phyloP scores from a whole-genome alignment of 2,113 vertebrate genomes.

The Amazona guildingii region DNA sequence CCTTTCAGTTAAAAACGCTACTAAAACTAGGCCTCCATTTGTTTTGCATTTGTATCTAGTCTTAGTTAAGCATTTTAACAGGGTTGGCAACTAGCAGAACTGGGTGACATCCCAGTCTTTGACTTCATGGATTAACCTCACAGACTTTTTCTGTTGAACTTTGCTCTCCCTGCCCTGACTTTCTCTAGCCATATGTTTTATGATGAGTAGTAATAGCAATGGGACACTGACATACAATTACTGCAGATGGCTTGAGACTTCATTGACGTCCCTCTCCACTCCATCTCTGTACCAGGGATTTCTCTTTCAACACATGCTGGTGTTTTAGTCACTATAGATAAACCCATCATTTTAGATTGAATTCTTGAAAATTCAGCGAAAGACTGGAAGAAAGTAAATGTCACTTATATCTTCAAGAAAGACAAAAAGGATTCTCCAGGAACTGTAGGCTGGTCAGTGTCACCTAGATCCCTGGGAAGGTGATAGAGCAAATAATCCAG shows the following conservation, averaged over 20 bases:
- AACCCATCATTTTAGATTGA: not conserved
- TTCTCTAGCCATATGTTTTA: slow-evolving; percentile 24
- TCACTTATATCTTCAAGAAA: not conserved
- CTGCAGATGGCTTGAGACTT: slow-evolving; percentile 19
- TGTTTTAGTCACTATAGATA: not conserved
- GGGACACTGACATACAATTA: not conserved
- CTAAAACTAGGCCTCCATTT: not conserved
- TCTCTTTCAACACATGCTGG: not conserved
- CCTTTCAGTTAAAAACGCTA: not conserved
- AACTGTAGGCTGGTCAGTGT: not conserved
- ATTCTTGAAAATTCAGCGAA: not conserved
- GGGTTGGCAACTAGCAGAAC: not conserved
- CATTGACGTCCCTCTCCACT: not conserved
- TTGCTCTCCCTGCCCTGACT: not conserved
- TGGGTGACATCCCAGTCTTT: not conserved
- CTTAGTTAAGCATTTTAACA: not conserved
- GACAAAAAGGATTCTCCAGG: not conserved
- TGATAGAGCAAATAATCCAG: not conserved
- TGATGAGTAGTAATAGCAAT: not conserved
- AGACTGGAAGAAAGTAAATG: not conserved
- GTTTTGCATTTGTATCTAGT: not conserved
- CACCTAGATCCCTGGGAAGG: not conserved
- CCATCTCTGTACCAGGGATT: not conserved
- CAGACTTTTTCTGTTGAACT: not conserved
- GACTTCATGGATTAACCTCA: not conserved